Conservation (phyloP, 2,113 vertebrate genomes). For the Sylvia atricapilla region DNA sequence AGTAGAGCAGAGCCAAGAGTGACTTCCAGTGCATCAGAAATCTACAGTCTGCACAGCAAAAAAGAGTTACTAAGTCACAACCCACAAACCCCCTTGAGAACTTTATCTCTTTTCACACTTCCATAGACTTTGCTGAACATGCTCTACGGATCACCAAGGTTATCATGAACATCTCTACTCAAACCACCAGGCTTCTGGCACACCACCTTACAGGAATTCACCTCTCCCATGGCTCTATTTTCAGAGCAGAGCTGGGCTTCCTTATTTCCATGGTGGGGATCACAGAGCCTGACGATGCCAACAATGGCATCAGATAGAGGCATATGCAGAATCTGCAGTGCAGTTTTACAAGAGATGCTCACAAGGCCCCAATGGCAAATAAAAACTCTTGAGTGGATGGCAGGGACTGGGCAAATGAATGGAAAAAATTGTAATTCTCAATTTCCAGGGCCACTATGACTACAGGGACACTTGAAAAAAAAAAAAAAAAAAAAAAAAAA, state of each 20-base stretch:
- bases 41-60: not conserved
- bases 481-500: not conserved
- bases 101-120: not conserved
- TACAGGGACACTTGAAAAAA: not conserved
- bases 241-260: not conserved
- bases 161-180: not conserved
- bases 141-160: not conserved
- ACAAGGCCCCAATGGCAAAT: not conserved
- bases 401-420: not conserved
- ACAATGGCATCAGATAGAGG: not conserved
- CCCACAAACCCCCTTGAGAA: not conserved
- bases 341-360: not conserved
- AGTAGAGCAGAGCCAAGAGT: not conserved
- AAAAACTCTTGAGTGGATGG: not conserved
- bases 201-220: not conserved
- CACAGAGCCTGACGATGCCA: not conserved
- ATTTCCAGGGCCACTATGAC: not conserved
- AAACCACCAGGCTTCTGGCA: not conserved
- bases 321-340: not conserved
- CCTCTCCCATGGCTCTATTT: not conserved
- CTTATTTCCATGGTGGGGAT: not conserved
- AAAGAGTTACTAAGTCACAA: not conserved
- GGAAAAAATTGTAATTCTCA: not conserved
- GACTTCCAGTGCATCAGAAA: not conserved
- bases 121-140: not conserved